A percentile compares a stretch with the other conserved stretches of the same genome.
Conservation (phyloP, 2,888 invertebrate genomes). For the Punctoribates punctum region DNA sequence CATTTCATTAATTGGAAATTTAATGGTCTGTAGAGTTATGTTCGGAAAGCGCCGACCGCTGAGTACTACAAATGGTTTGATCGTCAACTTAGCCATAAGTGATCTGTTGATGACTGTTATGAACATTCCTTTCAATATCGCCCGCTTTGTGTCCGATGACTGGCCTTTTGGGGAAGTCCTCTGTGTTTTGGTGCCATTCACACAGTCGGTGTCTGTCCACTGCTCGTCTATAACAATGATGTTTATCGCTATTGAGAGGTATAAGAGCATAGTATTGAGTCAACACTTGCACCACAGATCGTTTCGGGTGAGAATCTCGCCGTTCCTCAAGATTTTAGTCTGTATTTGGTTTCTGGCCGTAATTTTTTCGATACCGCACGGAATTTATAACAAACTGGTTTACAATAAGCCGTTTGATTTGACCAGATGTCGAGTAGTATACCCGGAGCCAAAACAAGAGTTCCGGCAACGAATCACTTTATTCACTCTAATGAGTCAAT, state of each 20-base stretch:
- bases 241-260: constrained; percentile 55
- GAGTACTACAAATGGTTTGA: constrained; percentile 60
- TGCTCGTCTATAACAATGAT: constrained; percentile 56
- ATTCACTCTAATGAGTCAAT: background rate
- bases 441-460: constrained; percentile 40
- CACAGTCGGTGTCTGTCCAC: constrained; percentile 51
- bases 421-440: constrained; percentile 39
- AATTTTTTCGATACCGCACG: too few species aligned
- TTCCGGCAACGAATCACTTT: too few species aligned
- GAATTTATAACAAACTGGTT: too few species aligned
- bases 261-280: too few species aligned
- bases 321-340: too few species aligned
- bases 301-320: too few species aligned
- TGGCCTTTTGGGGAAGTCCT: constrained; percentile 56
- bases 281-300: too few species aligned
- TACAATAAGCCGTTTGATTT: too few species aligned
- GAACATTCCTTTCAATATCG: constrained; percentile 57
- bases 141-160: constrained; percentile 53
- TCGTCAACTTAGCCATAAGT: constrained; percentile 59
- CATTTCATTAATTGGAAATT: constrained; percentile 55
- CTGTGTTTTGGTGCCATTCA: constrained; percentile 55
- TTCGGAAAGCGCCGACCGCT: constrained; percentile 56
- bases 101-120: constrained; percentile 53
- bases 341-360: too few species aligned
- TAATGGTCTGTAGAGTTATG: constrained; percentile 58